Percentiles rank a stretch among this genome's conserved stretches.
These are phyloP conservation scores for Phenacoccus solenopsis DNA, from an alignment of 1,140 invertebrate species.

Conservation along the genomic window DNA sequence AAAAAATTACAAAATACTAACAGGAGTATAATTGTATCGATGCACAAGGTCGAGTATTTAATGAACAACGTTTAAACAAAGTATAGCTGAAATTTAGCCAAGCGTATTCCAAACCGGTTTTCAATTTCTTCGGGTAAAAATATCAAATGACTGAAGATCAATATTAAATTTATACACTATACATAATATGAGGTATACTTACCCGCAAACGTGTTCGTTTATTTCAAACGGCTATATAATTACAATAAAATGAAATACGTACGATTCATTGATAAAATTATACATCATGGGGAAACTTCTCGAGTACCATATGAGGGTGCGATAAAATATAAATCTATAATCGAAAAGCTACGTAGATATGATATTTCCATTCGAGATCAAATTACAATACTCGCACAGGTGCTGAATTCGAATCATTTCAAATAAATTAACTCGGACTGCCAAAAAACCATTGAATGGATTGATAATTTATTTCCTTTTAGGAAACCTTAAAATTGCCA, in stretches of 20 bases:
- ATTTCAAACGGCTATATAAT: too few relatives aligned
- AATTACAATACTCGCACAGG: not conserved
- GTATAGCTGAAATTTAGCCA: not conserved
- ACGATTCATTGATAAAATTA: not conserved
- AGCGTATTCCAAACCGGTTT: not conserved
- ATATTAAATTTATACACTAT: not conserved
- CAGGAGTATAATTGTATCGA: not conserved
- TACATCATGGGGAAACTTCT: not conserved
- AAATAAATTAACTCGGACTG: not conserved
- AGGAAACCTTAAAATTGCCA: not conserved
- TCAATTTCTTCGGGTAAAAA: not conserved
- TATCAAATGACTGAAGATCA: not conserved
- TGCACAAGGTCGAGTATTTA: not conserved
- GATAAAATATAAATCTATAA: conserved; percentile 1
- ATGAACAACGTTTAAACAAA: not conserved
- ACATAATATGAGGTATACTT: too few relatives aligned
- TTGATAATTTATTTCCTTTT: not conserved
- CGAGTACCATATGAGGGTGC: not conserved
- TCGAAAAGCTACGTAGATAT: not conserved
- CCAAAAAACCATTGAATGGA: not conserved
- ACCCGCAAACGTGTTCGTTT: too few relatives aligned
- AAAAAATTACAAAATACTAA: not conserved
- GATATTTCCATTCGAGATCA: not conserved
- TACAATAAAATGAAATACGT: not conserved
- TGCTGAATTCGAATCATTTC: not conserved